Evolutionary conservation across 1,140 invertebrate genomes (phyloP).

Genomic region (Brachionus paranguensis): DNA sequence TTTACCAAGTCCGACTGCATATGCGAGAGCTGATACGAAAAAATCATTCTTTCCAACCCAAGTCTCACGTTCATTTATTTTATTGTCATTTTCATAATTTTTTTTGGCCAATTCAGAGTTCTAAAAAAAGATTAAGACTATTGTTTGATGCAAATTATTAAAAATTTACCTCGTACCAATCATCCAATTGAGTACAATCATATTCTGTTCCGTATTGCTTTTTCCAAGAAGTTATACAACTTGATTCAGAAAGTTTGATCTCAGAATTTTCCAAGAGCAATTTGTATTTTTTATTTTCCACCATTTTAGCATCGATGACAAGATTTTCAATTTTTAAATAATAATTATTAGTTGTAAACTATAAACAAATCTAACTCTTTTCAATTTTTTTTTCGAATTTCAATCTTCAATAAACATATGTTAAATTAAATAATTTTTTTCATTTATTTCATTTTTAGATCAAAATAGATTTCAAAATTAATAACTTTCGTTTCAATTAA

Average conservation of each 20-base stretch:
- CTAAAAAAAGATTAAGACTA: background rate
- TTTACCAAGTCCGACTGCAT: conserved; percentile 58
- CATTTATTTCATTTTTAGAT: too few relatives aligned
- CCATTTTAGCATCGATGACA: background rate
- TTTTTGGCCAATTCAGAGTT: background rate
- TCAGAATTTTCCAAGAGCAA: background rate
- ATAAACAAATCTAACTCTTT: too few relatives aligned
- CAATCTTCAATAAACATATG: too few relatives aligned
- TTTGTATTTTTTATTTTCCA: background rate
- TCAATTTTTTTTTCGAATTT: too few relatives aligned
- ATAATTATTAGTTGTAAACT: too few relatives aligned
- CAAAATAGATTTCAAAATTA: too few relatives aligned
- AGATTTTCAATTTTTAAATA: background rate
- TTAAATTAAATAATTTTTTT: too few relatives aligned
- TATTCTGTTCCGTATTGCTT: background rate
- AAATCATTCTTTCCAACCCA: conserved; percentile 57
- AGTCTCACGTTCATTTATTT: conserved; percentile 61
- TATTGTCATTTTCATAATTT: conserved; percentile 27
- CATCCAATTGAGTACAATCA: background rate
- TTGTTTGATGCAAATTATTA: background rate
- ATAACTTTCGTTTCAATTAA: too few relatives aligned
- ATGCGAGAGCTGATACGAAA: conserved; percentile 55
- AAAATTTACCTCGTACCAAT: background rate
- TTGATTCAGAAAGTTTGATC: background rate
- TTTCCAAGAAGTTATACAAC: background rate